Evolutionary conservation across 2,888 invertebrate genomes (phyloP).

Genomic region (Eupithecia dodoneata): DNA sequence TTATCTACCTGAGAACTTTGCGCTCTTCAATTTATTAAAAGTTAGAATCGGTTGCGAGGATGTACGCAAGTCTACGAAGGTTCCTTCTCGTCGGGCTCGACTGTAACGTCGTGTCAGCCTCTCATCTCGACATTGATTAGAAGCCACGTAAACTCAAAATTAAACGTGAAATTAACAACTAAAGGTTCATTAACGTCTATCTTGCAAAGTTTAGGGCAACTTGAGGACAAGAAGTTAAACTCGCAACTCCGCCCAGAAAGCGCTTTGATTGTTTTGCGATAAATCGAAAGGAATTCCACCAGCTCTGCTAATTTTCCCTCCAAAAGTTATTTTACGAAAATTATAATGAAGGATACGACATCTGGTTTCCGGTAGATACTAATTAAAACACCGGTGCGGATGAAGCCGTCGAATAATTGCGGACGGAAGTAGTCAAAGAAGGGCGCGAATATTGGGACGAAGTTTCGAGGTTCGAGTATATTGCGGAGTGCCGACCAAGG

Average conservation of each 20-base stretch:
- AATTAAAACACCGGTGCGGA: slow-evolving; percentile 43
- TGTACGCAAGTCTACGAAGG: slow-evolving; percentile 23
- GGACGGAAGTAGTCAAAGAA: slow-evolving; percentile 35
- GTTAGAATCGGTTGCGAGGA: slow-evolving; percentile 37
- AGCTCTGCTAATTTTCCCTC: slow-evolving; percentile 54
- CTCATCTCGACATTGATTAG: slow-evolving; percentile 56
- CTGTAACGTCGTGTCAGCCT: slow-evolving; percentile 42
- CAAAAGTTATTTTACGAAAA: slow-evolving; percentile 57
- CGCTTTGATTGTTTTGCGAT: slow-evolving; percentile 66
- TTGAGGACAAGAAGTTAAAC: slow-evolving; percentile 51
- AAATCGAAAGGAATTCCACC: slow-evolving; percentile 63
- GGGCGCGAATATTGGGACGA: slow-evolving; percentile 21
- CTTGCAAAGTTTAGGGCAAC: slow-evolving; percentile 59
- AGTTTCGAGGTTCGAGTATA: background rate
- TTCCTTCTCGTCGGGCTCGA: background rate
- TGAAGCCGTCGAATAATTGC: slow-evolving; percentile 34
- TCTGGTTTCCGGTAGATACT: slow-evolving; percentile 46
- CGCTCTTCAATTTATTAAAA: slow-evolving; percentile 43
- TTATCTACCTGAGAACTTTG: slow-evolving; percentile 40
- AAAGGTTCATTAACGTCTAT: slow-evolving; percentile 68
- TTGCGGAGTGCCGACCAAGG: slow-evolving; percentile 43
- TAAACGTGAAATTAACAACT: slow-evolving; percentile 67
- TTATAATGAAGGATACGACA: slow-evolving; percentile 59
- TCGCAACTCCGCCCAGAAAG: slow-evolving; percentile 42
- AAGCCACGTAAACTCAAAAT: slow-evolving; percentile 60